Percentiles rank a stretch among this genome's conserved stretches.
Evolutionary conservation across 2,113 vertebrate genomes (phyloP).

Genomic region (Trichechus manatus): DNA sequence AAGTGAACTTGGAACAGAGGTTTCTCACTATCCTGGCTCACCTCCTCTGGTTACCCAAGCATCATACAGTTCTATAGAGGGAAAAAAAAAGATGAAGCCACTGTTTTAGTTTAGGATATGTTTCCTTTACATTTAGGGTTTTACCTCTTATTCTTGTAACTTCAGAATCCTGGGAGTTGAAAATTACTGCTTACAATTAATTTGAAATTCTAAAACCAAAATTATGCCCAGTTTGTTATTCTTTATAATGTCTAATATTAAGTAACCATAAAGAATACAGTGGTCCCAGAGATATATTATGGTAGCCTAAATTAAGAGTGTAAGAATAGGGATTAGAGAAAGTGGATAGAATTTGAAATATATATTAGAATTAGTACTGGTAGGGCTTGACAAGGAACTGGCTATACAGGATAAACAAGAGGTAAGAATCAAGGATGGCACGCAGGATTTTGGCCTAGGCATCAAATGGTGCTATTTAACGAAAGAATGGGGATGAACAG

Average conservation of each 20-base stretch:
- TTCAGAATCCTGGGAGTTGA: slow-evolving; percentile 13
- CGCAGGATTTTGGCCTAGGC: not conserved
- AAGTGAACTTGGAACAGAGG: slow-evolving; percentile 10
- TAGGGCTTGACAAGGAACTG: not conserved
- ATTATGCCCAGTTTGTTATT: not conserved
- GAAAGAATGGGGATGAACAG: not conserved
- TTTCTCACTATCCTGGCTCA: slow-evolving; percentile 36
- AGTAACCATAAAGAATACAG: slow-evolving; percentile 28
- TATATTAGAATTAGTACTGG: not conserved
- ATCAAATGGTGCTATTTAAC: not conserved
- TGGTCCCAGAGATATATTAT: not conserved
- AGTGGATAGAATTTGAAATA: slow-evolving; percentile 37
- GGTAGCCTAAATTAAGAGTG: not conserved
- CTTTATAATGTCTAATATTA: not conserved
- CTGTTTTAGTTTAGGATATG: not conserved
- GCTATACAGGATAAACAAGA: slow-evolving; percentile 25
- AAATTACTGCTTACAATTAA: slow-evolving; percentile 55
- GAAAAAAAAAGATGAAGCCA: not conserved
- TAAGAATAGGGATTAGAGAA: not conserved
- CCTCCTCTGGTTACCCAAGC: not conserved
- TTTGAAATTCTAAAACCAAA: slow-evolving; percentile 54
- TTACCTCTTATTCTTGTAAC: slow-evolving; percentile 42
- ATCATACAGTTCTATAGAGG: not conserved
- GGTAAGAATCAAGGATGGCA: not conserved
- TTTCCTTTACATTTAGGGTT: slow-evolving; percentile 31